Evolutionary conservation across 2,888 invertebrate species (phyloP), one percentile per base, ranked within the genome.

Genomic region (Andrena hattorfiana): DNA sequence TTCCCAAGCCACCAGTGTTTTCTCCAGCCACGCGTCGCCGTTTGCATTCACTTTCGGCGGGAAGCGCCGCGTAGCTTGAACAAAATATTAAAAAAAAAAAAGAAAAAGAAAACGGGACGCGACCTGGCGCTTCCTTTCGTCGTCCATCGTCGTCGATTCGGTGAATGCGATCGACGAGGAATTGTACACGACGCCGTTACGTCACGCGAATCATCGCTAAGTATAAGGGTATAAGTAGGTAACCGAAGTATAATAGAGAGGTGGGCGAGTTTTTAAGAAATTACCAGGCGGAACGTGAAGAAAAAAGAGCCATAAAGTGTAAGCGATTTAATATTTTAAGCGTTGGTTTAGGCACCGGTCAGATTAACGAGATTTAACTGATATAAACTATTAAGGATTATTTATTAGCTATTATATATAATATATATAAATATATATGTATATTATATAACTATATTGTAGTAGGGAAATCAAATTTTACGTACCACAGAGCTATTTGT

Each of bases 401-500:
- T 91, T 92, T 90, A 90, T 91, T 90, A 91, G 88, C 84, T 87
- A 83, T 89, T 83, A 87, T 82, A 84, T 79, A 77, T 85, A 83
- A 77, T 59, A 77, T 76, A 78, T 81, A 83, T 79, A 81, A 77
- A 83, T 82, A 87, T 74, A 87, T 84, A 84, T 85, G 85, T 86
- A 87, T 85, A 87, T 85, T 71, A 81, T 70, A 87, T 75, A 76
- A 77, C 75, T 83, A 86, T 89, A 85, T 82, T 81, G 81, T 90
- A 89, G 86, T 91, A 89, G 87, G 87, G 77, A 85, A 86, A 90
- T 90, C 86, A 89, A 89, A 91, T 91, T 91, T 92, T 87, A 87
- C 84, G 88, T 91, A 91, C 85, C 87, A 88, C 90, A 90, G 87
- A 91, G 88, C 88, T 91, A 89, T 91, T 92, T 91, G 91, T 92